Base-by-base conservation (phyloP, 2,113 vertebrate species). In the Rhinolophus sinicus region DNA sequence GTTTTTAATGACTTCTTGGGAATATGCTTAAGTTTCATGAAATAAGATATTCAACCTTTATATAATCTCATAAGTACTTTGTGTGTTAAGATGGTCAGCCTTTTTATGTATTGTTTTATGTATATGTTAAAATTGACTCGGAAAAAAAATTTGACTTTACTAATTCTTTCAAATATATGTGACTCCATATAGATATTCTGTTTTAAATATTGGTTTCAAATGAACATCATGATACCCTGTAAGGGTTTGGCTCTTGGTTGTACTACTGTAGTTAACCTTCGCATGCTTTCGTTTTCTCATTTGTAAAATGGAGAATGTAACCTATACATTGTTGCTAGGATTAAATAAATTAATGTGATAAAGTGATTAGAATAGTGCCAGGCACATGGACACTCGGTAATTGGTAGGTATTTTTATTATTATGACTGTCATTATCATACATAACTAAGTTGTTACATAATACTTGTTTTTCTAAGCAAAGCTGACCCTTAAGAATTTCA, bases 391-490 rank as follows among this genome's bases (percentile, higher is more conserved):
- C 35, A 78, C 28, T 92, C 30, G 30, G 18, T 85, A 72, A 93
- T 89, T 93, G 85, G 22, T 87, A 38, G n/a, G 7, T 84, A 58
- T 82, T 94, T 95, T 91, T 78, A 65, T 85, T 21, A 92, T 73
- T 77, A 56, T 0, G 3, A 7, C 62, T 30, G 21, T 88, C 26
- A 15, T 77, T 60, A 44, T 58, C 19, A 0, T 87, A 18, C 88
- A 64, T 19, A 73, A 89, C 54, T 91, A 90, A 72, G 21, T 87
- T 84, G 52, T 95, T 64, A 69, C 13, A 9, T 76, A 47, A 93
- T 72, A 81, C 33, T 91, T 95, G 44, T 75, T 92, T 78, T 93
- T 88, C 81, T 85, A 60, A 85, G 65, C 86, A 64, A 84, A 84
- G 80, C 58, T 84, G 33, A 86, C 10, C 40, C 40, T 92, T 81